These are phyloP conservation scores for Ophion obscuratus DNA, from an alignment of 2,888 invertebrate genomes.

Conservation along the genomic window DNA sequence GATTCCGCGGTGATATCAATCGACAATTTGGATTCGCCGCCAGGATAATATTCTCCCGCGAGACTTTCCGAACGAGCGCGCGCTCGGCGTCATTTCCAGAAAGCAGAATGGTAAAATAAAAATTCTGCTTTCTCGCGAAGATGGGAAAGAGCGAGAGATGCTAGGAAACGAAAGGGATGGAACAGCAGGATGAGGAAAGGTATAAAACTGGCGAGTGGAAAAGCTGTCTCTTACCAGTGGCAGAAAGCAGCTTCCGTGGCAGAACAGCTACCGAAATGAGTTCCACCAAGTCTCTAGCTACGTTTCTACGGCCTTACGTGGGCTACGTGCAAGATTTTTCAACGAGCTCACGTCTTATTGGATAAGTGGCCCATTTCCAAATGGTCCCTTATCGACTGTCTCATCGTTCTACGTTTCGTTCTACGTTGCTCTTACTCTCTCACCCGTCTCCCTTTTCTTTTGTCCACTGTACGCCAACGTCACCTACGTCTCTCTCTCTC, in stretches of 20 bases:
- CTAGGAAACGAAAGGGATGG: constrained; percentile 15
- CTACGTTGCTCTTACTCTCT: constrained; percentile 59
- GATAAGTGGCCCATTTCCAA: constrained; percentile 72
- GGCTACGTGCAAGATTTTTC: constrained; percentile 70
- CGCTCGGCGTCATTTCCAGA: constrained; percentile 16
- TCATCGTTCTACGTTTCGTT: constrained; percentile 64
- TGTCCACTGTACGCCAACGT: constrained; percentile 37
- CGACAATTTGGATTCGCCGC: background rate
- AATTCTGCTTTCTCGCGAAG: background rate
- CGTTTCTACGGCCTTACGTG: constrained; percentile 65
- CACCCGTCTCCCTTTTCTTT: constrained; percentile 29
- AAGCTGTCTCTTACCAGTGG: constrained; percentile 52
- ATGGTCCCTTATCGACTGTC: constrained; percentile 70
- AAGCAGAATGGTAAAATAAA: constrained; percentile 35
- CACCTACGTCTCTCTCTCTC: constrained; percentile 46
- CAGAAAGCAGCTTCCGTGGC: constrained; percentile 61
- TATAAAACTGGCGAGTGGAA: constrained; percentile 61
- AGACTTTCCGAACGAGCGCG: constrained; percentile 3
- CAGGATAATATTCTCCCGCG: background rate
- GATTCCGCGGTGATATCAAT: background rate
- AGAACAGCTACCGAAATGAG: constrained; percentile 63
- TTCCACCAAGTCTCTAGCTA: constrained; percentile 61
- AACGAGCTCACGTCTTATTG: constrained; percentile 72
- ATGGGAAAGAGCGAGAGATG: background rate
- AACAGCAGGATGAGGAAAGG: constrained; percentile 32